Percentiles rank a stretch among this genome's conserved stretches.
Evolutionary conservation across 2,797 vertebrate species (phyloP).

Genomic region (Argentina silus): DNA sequence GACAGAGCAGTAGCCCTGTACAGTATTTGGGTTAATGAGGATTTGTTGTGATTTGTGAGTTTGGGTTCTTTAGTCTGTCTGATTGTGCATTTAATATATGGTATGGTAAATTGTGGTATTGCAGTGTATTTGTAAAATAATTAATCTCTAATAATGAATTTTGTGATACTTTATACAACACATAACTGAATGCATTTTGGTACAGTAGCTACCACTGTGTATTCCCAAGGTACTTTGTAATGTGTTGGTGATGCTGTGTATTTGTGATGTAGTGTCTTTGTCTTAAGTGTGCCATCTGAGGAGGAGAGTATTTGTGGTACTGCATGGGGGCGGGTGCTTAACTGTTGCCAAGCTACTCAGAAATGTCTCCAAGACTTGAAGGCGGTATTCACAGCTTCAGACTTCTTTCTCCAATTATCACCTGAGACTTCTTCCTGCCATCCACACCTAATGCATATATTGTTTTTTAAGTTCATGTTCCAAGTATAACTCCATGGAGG

Average conservation of each 20-base stretch:
- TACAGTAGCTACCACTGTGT: not conserved
- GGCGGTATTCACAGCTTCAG: constrained; percentile 53
- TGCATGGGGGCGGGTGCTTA: constrained; percentile 46
- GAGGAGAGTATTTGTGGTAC: constrained; percentile 41
- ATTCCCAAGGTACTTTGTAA: not conserved
- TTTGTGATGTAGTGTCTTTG: constrained; percentile 31
- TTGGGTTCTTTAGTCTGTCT: no score
- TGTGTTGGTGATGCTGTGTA: constrained; percentile 11
- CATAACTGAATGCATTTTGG: no score
- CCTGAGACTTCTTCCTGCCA: constrained; percentile 39
- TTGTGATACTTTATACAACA: no score
- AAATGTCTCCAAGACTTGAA: constrained; percentile 53
- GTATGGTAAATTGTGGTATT: no score
- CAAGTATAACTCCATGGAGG: no score
- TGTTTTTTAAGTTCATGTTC: not conserved
- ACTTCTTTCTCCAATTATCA: constrained; percentile 50
- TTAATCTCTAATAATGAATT: no score
- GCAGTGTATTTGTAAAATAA: no score
- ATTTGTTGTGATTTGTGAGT: no score
- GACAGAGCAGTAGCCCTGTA: no score
- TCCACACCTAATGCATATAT: constrained; percentile 10
- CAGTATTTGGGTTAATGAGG: no score
- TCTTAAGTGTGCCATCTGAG: constrained; percentile 42
- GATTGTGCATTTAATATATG: no score
- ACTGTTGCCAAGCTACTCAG: constrained; percentile 52